phyloP scores from a whole-genome alignment of 1,140 invertebrate species.

The Conus ventricosus region DNA sequence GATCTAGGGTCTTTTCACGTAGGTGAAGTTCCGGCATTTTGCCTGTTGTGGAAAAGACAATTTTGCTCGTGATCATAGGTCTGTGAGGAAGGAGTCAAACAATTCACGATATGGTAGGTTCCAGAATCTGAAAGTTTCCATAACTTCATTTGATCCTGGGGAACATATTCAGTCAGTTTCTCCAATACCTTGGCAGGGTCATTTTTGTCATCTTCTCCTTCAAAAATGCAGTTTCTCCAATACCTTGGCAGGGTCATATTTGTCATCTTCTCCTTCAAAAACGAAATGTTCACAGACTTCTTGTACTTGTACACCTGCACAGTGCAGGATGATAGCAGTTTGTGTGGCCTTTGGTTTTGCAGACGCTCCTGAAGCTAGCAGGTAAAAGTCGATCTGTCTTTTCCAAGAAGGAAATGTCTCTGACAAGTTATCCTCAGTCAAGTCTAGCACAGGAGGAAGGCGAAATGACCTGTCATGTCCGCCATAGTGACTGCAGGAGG shows the following conservation, averaged over 20 bases:
- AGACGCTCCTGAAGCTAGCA: neutral
- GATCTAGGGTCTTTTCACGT: neutral
- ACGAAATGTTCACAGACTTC: neutral
- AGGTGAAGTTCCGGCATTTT: neutral
- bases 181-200: neutral
- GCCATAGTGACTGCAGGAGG: no score
- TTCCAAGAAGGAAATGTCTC: neutral
- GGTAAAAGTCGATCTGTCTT: neutral
- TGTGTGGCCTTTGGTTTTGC: neutral
- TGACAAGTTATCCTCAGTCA: neutral
- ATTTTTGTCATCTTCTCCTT: no score
- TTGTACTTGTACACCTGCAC: neutral
- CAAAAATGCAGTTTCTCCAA: no score
- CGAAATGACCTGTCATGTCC: neutral
- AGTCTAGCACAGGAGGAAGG: neutral
- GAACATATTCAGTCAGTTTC: neutral
- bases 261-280: neutral
- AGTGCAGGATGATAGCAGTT: neutral
- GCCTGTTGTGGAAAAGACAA: neutral
- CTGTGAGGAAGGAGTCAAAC: neutral
- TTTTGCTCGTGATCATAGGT: neutral
- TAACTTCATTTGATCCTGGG: neutral
- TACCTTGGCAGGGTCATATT: neutral
- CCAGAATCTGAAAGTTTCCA: slow-evolving; percentile 2
- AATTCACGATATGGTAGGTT: neutral